Base-by-base conservation (phyloP, 2,888 invertebrate species). In the Lomographa bimaculata region DNA sequence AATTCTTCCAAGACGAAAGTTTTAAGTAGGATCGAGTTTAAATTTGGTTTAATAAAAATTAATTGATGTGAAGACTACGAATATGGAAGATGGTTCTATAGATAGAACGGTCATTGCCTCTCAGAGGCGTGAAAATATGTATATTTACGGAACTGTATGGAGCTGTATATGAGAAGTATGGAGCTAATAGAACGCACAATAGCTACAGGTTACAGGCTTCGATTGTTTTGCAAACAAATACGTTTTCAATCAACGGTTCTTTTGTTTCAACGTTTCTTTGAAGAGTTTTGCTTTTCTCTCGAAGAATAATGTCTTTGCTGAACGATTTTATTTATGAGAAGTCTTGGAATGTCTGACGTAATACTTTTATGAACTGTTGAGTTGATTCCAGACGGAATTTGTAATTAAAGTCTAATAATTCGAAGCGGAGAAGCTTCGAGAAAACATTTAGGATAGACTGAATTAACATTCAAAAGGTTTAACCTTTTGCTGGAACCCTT, bases 241-340 rank as follows among this genome's bases (percentile, higher is more conserved):
- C 40, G 40, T 51, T 46, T 45, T 48, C 47, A 42, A 48, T 51
- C 51, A 46, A 35, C 26, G 40, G 20, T 37, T 45, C 38, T 38
- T 46, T 46, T 38, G 40, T 46, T 46, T 42, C 17, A 27, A 17
- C 32, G 19, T 17, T n/a, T 20, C 42, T 42, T 36, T 39, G 43
- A 41, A 32, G 35, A 39, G 28, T 36, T 40, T 47, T 43, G 39
- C 36, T 43, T 19, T 43, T 17, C 42, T 30, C 25, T 25, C 36
- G 3, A 23, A 41, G 36, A 46, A 37, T 40, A 36, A 40, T 40
- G 40, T 29, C 28, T 33, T 45, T 40, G 30, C 29, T 25, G 29
- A 14, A 14, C 30, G 32, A 29, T 36, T 42, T 25, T 42, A 28
- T 41, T 35, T 25, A 19, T 16, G 24, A 14, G 14, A 3, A 14